These are phyloP conservation scores for Heliconius hewitsoni DNA, from an alignment of 1,140 invertebrate species.

Conservation along the genomic window DNA sequence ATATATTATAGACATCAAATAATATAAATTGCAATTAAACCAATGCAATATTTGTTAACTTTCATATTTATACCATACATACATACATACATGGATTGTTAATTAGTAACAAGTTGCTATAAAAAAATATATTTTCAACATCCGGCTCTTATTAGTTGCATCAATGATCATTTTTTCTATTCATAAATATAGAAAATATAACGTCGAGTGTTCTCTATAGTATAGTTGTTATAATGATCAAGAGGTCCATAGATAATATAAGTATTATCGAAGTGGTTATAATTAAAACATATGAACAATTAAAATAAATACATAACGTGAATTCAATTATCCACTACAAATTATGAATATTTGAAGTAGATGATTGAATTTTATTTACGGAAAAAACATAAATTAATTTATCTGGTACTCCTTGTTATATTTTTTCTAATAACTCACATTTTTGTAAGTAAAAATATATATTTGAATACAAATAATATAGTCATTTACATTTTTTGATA, in stretches of 20 bases:
- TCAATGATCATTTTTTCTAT: neutral
- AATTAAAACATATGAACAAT: too few species aligned
- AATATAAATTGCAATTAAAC: neutral
- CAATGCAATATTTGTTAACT: neutral
- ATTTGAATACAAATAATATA: too few species aligned
- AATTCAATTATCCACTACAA: too few species aligned
- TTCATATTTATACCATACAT: neutral
- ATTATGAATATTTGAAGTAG: neutral
- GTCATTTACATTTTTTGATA: too few species aligned
- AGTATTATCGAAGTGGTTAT: neutral
- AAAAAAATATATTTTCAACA: neutral
- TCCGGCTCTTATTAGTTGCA: neutral
- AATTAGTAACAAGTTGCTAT: neutral
- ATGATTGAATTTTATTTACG: neutral
- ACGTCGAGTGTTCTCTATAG: neutral
- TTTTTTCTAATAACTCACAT: too few species aligned
- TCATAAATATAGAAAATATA: slow-evolving; percentile 10
- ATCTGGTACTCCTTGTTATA: too few species aligned
- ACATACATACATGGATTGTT: neutral
- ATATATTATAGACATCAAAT: neutral
- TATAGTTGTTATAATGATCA: neutral
- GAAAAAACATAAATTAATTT: neutral
- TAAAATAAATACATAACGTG: neutral
- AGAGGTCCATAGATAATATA: too few species aligned
- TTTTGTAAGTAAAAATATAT: too few species aligned